Conservation (phyloP, 2,888 invertebrate species). For the Falcaria lacertinaria region DNA sequence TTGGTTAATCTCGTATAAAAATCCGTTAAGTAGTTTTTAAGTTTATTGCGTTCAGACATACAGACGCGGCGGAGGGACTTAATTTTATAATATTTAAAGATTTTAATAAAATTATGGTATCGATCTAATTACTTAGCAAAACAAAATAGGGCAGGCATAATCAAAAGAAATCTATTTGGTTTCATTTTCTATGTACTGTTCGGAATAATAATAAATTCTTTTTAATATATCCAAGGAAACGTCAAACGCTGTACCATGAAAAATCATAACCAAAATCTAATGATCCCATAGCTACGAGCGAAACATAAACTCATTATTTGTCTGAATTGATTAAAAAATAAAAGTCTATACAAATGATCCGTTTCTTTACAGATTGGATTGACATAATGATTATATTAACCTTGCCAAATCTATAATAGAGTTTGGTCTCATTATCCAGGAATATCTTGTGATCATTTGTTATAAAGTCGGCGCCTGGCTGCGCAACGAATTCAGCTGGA, state of each 20-base stretch:
- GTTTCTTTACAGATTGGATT: constrained; percentile 1
- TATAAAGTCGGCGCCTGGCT: constrained; percentile 50
- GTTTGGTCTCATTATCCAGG: constrained; percentile 41
- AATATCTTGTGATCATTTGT: constrained; percentile 68
- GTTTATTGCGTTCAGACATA: too few species aligned
- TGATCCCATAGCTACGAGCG: neutral
- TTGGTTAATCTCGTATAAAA: too few species aligned
- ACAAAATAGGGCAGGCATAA: too few species aligned
- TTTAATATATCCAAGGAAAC: too few species aligned
- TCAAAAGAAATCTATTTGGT: too few species aligned
- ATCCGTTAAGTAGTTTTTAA: too few species aligned
- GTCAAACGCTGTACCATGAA: neutral
- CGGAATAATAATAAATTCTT: too few species aligned
- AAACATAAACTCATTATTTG: neutral
- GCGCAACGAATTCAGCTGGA: constrained; percentile 58
- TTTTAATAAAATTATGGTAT: too few species aligned
- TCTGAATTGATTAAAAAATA: neutral
- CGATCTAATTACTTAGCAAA: too few species aligned
- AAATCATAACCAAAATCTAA: neutral
- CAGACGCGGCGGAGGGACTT: too few species aligned
- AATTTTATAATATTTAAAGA: too few species aligned
- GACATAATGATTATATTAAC: constrained; percentile 46
- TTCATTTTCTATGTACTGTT: too few species aligned
- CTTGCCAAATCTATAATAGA: constrained; percentile 77
- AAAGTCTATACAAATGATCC: neutral